Conservation (phyloP, 2,113 vertebrate genomes). For the Alexandromys fortis region DNA sequence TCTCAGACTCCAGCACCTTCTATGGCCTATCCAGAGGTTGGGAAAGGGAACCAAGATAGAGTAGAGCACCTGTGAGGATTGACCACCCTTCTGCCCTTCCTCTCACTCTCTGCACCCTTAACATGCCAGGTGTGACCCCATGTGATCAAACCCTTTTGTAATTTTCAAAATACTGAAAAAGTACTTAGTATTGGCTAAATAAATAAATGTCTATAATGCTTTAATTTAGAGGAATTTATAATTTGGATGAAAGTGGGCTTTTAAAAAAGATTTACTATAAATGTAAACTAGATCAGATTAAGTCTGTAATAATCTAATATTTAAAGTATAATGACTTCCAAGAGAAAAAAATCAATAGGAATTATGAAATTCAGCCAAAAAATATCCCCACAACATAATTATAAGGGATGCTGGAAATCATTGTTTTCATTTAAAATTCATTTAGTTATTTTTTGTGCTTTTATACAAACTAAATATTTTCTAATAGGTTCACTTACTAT, state of each 20-base stretch:
- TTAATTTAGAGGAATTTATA: slow-evolving; percentile 31
- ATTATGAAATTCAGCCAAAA: not conserved
- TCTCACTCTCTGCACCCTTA: not conserved
- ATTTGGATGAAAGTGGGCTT: not conserved
- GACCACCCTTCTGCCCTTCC: too few species aligned
- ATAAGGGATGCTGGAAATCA: not conserved
- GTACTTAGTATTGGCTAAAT: not conserved
- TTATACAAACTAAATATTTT: slow-evolving; percentile 25
- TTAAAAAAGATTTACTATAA: not conserved
- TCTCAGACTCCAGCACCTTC: not conserved
- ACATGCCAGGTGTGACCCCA: not conserved
- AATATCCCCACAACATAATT: slow-evolving; percentile 34
- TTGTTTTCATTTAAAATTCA: slow-evolving; percentile 39
- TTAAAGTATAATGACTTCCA: slow-evolving; percentile 36
- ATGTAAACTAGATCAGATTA: not conserved
- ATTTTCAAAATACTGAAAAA: not conserved
- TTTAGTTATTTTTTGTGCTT: slow-evolving; percentile 20
- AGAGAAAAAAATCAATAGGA: slow-evolving; percentile 8
- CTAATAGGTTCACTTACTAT: not conserved
- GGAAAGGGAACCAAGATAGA: too few species aligned
- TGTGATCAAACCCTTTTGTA: not conserved
- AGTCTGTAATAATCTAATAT: slow-evolving; percentile 42
- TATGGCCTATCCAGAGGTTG: not conserved
- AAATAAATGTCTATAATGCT: not conserved
- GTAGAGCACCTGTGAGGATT: not conserved